These are phyloP conservation scores for Etheostoma nigrum DNA, from an alignment of 2,797 vertebrate genomes.

Conservation along the genomic window DNA sequence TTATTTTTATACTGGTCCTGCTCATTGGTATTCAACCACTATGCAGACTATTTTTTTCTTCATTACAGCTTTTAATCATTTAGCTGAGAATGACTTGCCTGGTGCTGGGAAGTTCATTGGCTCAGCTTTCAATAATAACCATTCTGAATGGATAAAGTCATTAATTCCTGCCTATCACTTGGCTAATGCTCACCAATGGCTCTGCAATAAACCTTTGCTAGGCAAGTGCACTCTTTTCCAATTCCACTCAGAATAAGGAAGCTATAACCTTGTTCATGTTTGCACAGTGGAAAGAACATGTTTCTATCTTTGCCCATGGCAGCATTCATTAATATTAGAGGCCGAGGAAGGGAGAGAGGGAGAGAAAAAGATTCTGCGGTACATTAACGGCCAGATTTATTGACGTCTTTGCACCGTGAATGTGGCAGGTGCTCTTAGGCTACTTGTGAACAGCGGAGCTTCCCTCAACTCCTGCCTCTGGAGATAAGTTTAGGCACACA, in stretches of 20 bases:
- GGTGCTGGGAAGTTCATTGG: conserved; percentile 45
- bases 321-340: conserved; percentile 82
- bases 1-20: conserved; percentile 35
- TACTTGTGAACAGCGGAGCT: conserved; percentile 73
- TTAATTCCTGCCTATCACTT: conserved; percentile 59
- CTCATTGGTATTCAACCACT: conserved; percentile 60
- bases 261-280: conserved; percentile 69
- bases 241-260: conserved; percentile 49
- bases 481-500: conserved; percentile 50
- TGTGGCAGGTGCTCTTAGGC: conserved; percentile 82
- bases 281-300: conserved; percentile 69
- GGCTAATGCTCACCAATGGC: conserved; percentile 58
- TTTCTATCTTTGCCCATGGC: conserved; percentile 77
- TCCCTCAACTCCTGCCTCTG: conserved; percentile 53
- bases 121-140: conserved; percentile 56
- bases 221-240: conserved; percentile 38
- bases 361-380: conserved; percentile 71
- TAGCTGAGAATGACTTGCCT: conserved; percentile 41
- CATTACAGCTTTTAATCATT: conserved; percentile 62
- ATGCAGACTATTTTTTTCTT: conserved; percentile 56
- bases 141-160: conserved; percentile 53
- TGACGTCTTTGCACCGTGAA: conserved; percentile 79
- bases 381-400: conserved; percentile 85
- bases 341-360: conserved; percentile 47
- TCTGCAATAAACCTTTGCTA: conserved; percentile 45